phyloP scores from a whole-genome alignment of 2,113 vertebrate species.

The Malurus elegans region DNA sequence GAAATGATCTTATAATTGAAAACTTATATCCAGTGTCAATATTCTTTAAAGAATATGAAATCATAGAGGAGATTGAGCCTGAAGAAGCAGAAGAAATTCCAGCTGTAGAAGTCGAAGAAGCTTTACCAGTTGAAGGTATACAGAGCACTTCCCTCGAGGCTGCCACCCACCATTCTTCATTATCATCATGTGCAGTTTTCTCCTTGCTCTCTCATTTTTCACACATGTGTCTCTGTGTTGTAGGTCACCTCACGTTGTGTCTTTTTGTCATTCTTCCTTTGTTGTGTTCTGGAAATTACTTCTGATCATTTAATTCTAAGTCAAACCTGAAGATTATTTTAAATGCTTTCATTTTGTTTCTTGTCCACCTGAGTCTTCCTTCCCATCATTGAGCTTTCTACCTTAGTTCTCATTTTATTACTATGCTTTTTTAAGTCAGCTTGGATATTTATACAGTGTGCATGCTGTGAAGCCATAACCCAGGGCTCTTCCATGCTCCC shows the following conservation, averaged over 20 bases:
- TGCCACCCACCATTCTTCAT: neutral
- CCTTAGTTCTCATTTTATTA: neutral
- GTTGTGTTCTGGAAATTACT: neutral
- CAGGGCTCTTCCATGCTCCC: neutral
- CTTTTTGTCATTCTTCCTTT: neutral
- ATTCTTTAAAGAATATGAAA: constrained; percentile 78
- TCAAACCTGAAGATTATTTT: neutral
- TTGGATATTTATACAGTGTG: neutral
- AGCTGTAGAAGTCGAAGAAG: constrained; percentile 63
- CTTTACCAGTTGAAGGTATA: constrained; percentile 70
- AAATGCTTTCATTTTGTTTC: neutral
- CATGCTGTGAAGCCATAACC: neutral
- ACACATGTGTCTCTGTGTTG: neutral
- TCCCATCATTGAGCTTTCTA: neutral
- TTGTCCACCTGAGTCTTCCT: neutral
- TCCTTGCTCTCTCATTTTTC: neutral
- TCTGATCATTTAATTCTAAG: neutral
- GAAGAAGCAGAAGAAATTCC: constrained; percentile 66
- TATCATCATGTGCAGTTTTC: neutral
- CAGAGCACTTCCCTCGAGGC: neutral
- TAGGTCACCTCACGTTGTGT: neutral
- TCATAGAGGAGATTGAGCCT: constrained; percentile 55
- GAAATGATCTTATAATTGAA: neutral
- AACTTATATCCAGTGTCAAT: constrained; percentile 57
- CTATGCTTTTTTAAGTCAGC: neutral